Conservation (phyloP, 2,113 vertebrate species). For the Anoplopoma fimbria region DNA sequence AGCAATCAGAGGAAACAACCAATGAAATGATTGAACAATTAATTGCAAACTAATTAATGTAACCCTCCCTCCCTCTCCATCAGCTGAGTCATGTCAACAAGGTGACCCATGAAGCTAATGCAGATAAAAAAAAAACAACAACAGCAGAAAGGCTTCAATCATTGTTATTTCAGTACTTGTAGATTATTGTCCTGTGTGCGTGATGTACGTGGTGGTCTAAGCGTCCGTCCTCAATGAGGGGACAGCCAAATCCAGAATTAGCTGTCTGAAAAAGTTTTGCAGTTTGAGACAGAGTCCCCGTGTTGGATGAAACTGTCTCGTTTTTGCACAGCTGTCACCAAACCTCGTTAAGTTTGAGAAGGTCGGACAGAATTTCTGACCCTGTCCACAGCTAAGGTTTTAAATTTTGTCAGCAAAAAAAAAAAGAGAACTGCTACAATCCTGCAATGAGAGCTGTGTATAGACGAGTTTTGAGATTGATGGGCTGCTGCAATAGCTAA, state of each 20-base stretch:
- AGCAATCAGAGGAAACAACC: conserved; percentile 18
- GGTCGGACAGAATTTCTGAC: conserved; percentile 39
- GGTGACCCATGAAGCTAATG: not conserved
- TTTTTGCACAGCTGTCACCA: conserved; percentile 35
- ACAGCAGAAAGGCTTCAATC: not conserved
- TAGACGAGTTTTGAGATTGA: not conserved
- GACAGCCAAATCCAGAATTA: conserved; percentile 25
- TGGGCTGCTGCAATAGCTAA: not conserved
- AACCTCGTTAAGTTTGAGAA: conserved; percentile 54
- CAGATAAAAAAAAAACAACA: not conserved
- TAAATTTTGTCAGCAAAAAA: conserved; percentile 1
- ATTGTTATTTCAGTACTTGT: not conserved
- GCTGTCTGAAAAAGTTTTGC: conserved; percentile 29
- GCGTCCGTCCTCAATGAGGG: conserved; percentile 26
- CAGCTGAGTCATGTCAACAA: conserved; percentile 6
- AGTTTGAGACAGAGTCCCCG: conserved; percentile 15
- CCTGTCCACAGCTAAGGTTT: conserved; percentile 8
- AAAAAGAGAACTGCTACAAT: not conserved
- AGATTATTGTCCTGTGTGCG: not conserved
- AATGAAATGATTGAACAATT: conserved; percentile 18
- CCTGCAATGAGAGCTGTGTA: not conserved
- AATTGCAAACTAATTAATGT: conserved; percentile 33
- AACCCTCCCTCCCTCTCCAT: conserved; percentile 9
- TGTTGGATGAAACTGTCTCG: conserved; percentile 14
- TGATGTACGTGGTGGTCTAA: not conserved